Conservation (phyloP, 2,113 vertebrate genomes). For the Phalacrocorax carbo region DNA sequence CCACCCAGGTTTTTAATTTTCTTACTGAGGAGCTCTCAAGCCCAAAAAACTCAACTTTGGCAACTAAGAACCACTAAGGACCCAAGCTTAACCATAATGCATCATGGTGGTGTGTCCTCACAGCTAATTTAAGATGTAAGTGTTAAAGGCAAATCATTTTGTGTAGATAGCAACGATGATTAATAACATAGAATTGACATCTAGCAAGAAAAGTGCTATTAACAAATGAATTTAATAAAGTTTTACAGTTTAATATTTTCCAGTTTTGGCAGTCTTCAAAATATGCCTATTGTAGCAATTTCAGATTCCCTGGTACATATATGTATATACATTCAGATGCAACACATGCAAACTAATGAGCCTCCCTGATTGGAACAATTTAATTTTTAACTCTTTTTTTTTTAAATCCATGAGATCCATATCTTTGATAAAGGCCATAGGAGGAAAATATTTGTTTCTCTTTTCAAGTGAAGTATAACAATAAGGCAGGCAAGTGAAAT, state of each 20-base stretch:
- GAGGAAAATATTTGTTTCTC: not conserved
- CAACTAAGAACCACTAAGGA: not conserved
- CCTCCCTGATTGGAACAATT: not conserved
- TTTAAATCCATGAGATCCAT: not conserved
- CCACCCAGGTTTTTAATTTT: not conserved
- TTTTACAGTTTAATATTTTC: not conserved
- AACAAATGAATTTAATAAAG: not conserved
- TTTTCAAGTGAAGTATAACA: not conserved
- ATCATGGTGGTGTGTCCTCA: not conserved
- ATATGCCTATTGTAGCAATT: not conserved
- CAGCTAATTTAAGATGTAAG: not conserved
- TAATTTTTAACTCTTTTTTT: not conserved
- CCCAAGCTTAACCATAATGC: accelerated
- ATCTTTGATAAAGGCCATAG: not conserved
- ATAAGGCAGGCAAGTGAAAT: not conserved
- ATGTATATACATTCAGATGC: not conserved
- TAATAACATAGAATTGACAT: not conserved
- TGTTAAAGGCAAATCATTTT: not conserved
- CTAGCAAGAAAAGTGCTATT: not conserved
- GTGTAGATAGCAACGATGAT: not conserved
- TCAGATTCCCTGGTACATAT: not conserved
- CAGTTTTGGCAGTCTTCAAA: not conserved
- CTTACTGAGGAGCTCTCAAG: not conserved
- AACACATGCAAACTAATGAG: not conserved
- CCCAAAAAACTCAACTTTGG: not conserved